phyloP scores from a whole-genome alignment of 2,113 vertebrate genomes.

The Progne subis region DNA sequence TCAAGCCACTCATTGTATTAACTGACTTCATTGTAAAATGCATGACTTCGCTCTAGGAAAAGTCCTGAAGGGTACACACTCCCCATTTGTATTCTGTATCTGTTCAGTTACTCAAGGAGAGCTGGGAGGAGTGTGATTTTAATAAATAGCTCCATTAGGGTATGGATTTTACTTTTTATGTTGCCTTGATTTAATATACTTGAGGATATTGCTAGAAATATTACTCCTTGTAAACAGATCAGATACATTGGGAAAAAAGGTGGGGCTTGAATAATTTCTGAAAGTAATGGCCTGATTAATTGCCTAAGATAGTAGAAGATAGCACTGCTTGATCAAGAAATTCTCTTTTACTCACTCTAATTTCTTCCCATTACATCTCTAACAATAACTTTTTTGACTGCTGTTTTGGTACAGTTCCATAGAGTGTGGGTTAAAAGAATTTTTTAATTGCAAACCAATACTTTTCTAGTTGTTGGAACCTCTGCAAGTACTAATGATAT shows the following conservation, averaged over 20 bases:
- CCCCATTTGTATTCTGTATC: neutral
- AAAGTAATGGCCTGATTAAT: neutral
- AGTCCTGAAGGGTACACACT: neutral
- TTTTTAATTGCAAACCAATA: neutral
- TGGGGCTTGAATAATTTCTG: neutral
- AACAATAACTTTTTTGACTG: neutral
- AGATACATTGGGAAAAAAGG: neutral
- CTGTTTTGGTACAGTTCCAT: neutral
- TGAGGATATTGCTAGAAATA: neutral
- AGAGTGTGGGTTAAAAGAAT: neutral
- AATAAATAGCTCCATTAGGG: neutral
- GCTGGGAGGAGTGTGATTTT: neutral
- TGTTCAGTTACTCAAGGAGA: neutral
- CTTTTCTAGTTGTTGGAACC: neutral
- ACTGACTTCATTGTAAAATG: conserved; percentile 28
- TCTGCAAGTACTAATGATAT: neutral
- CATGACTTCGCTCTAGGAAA: neutral
- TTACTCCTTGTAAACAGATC: neutral
- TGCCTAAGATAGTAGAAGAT: neutral
- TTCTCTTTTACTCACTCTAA: neutral
- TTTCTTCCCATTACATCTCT: neutral
- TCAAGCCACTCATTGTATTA: conserved; percentile 24
- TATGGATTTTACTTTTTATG: neutral
- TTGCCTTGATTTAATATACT: neutral
- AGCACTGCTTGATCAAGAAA: neutral